Evolutionary conservation across 2,888 invertebrate genomes (phyloP), one percentile per base, ranked within the genome.

Genomic region (Yponomeuta evonymella): DNA sequence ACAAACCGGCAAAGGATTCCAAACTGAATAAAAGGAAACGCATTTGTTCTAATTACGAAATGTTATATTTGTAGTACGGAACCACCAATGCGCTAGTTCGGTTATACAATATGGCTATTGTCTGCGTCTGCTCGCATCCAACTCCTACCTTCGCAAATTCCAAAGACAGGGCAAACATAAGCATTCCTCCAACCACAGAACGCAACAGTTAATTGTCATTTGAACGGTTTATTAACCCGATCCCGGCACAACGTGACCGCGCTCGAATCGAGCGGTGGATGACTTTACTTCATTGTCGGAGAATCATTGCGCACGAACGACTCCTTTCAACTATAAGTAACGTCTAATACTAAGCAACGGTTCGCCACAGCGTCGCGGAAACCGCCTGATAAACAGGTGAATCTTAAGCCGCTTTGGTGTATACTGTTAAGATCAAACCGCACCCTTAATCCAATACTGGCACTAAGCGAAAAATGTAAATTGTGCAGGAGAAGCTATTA

Each of bases 201-300:
- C 68, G 48, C 48, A 23, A 68, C 78, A 79, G 79, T 82, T 81
- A 82, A 82, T 81, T 63, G 69, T 69, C 69, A 70, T 69, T 71
- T 69, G 69, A 77, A 82, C 84, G 81, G 87, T 87, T 87, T 87
- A 85, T 86, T 85, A 85, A 87, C 87, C 87, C 82, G 83, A 79
- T 82, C 81, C 51, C 76, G 80, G 78, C 80, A 51, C 51, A 78
- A 82, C 87, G 86, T 88, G 86, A 86, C 86, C 80, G 83, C 83
- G 84, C 85, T 84, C 83, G 82, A 15, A 83, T 80, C 79, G 83
- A 11, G 30, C 68, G 83, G 86, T 85, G 84, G 84, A 83, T 86
- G 87, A 88, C 88, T 87, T 86, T 85, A 73, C 73, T 71, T 71
- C 69, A 72, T 73, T 73, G 72, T 70, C 76, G 79, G 43, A 74